Conservation (phyloP, 2,113 vertebrate genomes). For the Pseudopodoces humilis region DNA sequence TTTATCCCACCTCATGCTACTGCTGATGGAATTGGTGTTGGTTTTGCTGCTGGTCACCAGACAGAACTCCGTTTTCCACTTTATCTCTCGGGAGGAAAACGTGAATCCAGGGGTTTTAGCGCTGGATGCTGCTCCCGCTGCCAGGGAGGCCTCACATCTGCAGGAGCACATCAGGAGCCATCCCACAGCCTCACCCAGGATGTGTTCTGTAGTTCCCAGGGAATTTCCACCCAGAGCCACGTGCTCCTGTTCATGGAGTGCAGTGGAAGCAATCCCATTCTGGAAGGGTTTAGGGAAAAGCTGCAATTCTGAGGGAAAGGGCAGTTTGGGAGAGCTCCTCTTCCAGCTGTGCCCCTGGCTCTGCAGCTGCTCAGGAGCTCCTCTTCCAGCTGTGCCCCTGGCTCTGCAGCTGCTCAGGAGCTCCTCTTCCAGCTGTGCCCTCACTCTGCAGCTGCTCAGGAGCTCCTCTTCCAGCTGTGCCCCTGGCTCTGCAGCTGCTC, state of each 20-base stretch:
- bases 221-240: not conserved
- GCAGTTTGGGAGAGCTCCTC: not conserved
- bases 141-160: rapidly evolving
- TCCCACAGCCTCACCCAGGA: not conserved
- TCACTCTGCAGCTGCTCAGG: not conserved
- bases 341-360: not conserved
- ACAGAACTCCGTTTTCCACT: not conserved
- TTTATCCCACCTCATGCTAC: rapidly evolving
- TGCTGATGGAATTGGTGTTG: not conserved
- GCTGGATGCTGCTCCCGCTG: rapidly evolving
- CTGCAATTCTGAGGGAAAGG: not conserved
- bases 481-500: not conserved
- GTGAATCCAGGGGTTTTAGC: rapidly evolving
- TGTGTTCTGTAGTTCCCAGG: rapidly evolving
- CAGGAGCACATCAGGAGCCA: rapidly evolving
- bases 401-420: not conserved
- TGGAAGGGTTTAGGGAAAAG: not conserved
- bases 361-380: not conserved
- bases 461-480: not conserved
- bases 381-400: not conserved
- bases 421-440: not conserved
- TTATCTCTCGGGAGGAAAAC: not conserved
- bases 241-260: not conserved
- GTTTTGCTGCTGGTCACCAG: not conserved
- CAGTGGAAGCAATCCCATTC: not conserved